Conservation (phyloP, 2,797 vertebrate species). For the Paramormyrops hopkinsi region DNA sequence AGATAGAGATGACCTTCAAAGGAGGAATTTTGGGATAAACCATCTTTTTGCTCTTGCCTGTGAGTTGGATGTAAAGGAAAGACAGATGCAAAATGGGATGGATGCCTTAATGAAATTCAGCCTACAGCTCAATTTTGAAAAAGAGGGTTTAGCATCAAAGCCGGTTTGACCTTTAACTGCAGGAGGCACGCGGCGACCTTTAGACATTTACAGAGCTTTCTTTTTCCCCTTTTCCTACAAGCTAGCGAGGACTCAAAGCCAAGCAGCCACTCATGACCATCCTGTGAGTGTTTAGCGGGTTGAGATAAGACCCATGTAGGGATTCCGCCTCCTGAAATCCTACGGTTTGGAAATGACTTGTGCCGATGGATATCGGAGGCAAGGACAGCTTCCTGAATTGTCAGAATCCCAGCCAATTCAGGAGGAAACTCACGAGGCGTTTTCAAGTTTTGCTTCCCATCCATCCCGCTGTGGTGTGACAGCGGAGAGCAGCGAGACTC, state of each 20-base stretch:
- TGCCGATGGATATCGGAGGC: neutral
- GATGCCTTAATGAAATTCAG: slow-evolving; percentile 4
- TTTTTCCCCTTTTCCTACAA: neutral
- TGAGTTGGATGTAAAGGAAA: neutral
- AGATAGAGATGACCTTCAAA: neutral
- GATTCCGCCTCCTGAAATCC: neutral
- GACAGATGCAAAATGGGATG: neutral
- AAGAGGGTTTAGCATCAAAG: slow-evolving; percentile 15
- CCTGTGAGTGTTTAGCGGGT: neutral
- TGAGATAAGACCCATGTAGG: neutral
- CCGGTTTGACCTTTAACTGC: slow-evolving; percentile 19
- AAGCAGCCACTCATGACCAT: neutral
- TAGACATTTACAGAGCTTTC: neutral
- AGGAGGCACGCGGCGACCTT: slow-evolving; percentile 14
- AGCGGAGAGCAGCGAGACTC: neutral
- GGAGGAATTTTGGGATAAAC: neutral
- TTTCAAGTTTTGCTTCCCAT: neutral
- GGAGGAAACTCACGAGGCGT: neutral
- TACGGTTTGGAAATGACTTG: neutral
- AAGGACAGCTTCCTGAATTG: neutral
- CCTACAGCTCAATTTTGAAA: neutral
- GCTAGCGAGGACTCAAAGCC: neutral
- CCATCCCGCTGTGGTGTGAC: neutral
- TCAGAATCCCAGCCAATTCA: neutral
- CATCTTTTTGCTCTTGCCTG: neutral